Evolutionary conservation across 2,113 vertebrate genomes (phyloP), one percentile per base, ranked within the genome.

Genomic region (Poeciliopsis turrubarensis): DNA sequence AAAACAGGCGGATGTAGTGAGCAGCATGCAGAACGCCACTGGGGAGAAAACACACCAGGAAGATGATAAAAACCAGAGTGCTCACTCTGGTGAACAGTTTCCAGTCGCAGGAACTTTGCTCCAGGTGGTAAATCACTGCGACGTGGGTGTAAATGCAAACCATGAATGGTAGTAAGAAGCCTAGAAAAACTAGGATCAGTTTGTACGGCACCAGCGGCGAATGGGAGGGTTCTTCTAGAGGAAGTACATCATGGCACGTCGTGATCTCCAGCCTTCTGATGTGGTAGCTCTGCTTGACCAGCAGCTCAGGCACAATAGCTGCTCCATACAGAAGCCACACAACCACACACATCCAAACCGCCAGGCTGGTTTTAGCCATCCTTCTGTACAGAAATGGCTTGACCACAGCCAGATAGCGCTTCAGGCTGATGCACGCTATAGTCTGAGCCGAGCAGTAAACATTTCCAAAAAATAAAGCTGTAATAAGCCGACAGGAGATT

Each of bases 401-500:
- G n/a, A 95, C 95, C 0, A 97, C 94, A 41, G 96, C 97, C 85
- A 98, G 63, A 13, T 98, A 98, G 66, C 96, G 95, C 82, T 93
- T 96, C 63, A 98, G 15, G 1, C 96, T 96, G 88, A 97, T 95
- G 79, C 96, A 96, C 0, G 87, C 92, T 1, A 97, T 95, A 39
- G 96, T 93, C 73, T 97, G 92, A 60, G 97, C 95, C 13, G 96
- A 97, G 51, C 96, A 96, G 85, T 97, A 98, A 92, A 97, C 94
- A 74, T 99, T 98, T 7, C 97, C 95, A 0, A 97, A 98, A 84
- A 98, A 98, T 75, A 95, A 90, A 0, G 87, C 95, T 0, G 95
- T 98, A 71, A 93, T 84, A 1, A 92, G 39, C 14, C 94, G 93
- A 34, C 97, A 98, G 88, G 95, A 91, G 5, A 80, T 65, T 85